Base-by-base conservation (phyloP, 2,888 invertebrate species). In the Phengaris arion region DNA sequence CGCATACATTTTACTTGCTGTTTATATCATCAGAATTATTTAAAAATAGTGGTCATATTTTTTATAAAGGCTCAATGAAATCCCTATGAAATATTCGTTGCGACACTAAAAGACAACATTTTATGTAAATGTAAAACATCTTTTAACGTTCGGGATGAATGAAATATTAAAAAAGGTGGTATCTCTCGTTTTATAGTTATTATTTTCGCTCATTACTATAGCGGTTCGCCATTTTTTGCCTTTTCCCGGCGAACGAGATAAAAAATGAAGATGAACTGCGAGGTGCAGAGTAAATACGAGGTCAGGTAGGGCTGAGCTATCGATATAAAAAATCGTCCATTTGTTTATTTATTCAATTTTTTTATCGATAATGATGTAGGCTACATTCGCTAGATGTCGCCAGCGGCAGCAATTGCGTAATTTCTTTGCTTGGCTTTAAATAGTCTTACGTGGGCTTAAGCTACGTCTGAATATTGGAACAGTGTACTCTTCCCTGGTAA, bases 261-360 rank as follows among this genome's bases (percentile, higher is more conserved):
- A 92, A 93, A 93, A 92, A 92, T 91, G 90, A 91, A 93, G 93
- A 93, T 92, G 91, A 92, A 93, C 92, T 89, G 88, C 89, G 91
- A 90, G 93, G 90, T 90, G 89, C 93, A 89, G 92, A 88, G 93
- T 91, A 93, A 93, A 93, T 93, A 92, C 90, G 90, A 85, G 88
- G 86, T 86, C 85, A 84, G 77, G 55, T 87, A 92, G 89, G 77
- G 89, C 77, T 83, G 88, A 77, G 55, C 70, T 22, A 9, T 4
- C 4, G 4, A 22, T 59, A 15, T 22, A 9, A 15, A 57, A 15
- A 57, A 15, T 59, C 10, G 15, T 2, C 15, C 9, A 59, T 59
- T 10, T 59, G 10, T 22, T 59, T 15, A 15, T 0, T 15, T 57
- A 8, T 2, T 1, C 15, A 22, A 22, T 10, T 52, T 59, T 15